These are phyloP conservation scores for Amiota communis DNA, from an alignment of 2,888 invertebrate genomes.

Conservation along the genomic window DNA sequence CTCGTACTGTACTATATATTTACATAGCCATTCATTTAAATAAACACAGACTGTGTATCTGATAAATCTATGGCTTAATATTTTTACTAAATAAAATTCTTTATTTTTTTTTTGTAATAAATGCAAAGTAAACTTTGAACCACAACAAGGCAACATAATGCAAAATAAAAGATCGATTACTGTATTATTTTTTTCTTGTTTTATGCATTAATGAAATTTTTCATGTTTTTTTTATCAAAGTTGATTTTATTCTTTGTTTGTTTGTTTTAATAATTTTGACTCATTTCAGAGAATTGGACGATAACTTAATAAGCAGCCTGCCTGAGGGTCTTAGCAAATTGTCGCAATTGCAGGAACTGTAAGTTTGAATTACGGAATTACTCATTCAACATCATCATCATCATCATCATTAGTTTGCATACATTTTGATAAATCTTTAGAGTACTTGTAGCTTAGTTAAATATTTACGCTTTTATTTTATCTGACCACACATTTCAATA, in stretches of 20 bases:
- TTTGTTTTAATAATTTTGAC: conserved; percentile 22
- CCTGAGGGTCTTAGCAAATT: conserved; percentile 84
- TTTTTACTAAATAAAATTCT: too few relatives aligned
- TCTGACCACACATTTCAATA: too few relatives aligned
- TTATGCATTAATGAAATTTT: conserved; percentile 30
- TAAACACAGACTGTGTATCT: too few relatives aligned
- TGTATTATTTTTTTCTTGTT: neutral
- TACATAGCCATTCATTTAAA: neutral
- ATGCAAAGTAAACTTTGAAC: neutral
- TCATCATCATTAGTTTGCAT: too few relatives aligned
- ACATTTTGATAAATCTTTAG: too few relatives aligned
- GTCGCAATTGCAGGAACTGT: conserved; percentile 87
- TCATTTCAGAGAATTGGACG: conserved; percentile 82
- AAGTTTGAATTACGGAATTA: conserved; percentile 74
- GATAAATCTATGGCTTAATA: too few relatives aligned
- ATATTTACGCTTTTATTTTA: too few relatives aligned
- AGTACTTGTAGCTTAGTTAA: too few relatives aligned
- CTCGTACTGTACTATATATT: neutral
- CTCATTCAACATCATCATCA: too few relatives aligned
- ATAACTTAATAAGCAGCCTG: conserved; percentile 83
- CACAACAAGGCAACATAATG: neutral
- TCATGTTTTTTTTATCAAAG: conserved; percentile 17
- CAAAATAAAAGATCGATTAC: conserved; percentile 16
- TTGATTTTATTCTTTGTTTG: conserved; percentile 25
- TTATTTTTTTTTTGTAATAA: neutral